These are phyloP conservation scores for Lateolabrax maculatus DNA, from an alignment of 2,797 vertebrate species.

Conservation along the genomic window DNA sequence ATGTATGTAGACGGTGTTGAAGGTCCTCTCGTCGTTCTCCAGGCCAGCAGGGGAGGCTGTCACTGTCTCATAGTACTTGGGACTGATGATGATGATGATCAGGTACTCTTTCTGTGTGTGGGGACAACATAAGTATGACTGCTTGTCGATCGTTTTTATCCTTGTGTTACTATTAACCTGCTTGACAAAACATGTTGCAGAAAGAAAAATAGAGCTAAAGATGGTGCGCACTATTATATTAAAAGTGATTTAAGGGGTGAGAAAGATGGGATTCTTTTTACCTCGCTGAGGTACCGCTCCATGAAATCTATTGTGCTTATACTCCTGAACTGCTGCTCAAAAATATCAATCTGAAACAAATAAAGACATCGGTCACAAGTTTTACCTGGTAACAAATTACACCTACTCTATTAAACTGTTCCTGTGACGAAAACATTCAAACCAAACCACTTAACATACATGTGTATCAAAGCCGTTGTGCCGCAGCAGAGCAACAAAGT, in stretches of 20 bases:
- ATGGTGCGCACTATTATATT: background rate
- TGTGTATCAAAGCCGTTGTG: slow-evolving; percentile 89
- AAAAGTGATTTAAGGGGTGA: background rate
- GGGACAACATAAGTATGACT: background rate
- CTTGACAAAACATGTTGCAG: slow-evolving; percentile 7
- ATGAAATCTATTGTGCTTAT: slow-evolving; percentile 91
- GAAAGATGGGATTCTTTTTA: slow-evolving; percentile 36
- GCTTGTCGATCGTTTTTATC: background rate
- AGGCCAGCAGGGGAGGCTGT: slow-evolving; percentile 72
- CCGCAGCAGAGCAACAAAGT: slow-evolving; percentile 87
- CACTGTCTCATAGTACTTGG: slow-evolving; percentile 87
- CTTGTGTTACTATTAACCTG: background rate
- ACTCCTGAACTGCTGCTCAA: slow-evolving; percentile 89
- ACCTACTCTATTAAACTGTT: background rate
- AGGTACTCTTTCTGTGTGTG: slow-evolving; percentile 85
- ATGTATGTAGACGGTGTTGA: slow-evolving; percentile 89
- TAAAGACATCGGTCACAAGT: background rate
- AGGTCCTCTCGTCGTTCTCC: slow-evolving; percentile 86
- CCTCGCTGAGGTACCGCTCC: slow-evolving; percentile 89
- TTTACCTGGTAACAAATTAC: background rate
- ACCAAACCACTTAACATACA: slow-evolving; percentile 64
- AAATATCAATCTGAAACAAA: slow-evolving; percentile 87
- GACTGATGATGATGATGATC: slow-evolving; percentile 90
- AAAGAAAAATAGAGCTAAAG: background rate
- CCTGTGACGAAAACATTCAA: background rate